Evolutionary conservation across 2,113 vertebrate species (phyloP).

Genomic region (Pardalotus punctatus): DNA sequence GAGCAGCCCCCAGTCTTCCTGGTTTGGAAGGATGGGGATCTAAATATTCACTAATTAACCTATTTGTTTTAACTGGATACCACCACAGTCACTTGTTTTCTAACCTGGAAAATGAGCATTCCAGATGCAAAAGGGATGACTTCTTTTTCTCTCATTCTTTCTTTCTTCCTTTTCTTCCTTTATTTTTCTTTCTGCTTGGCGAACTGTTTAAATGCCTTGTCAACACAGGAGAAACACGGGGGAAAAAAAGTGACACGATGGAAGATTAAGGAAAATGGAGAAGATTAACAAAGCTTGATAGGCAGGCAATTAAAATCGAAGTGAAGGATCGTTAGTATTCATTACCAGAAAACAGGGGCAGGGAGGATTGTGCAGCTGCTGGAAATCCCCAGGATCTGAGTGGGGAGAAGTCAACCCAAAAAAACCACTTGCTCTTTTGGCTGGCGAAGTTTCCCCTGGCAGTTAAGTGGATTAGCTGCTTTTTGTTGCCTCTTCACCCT

Average conservation of each 20-base stretch:
- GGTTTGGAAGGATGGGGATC: conserved; percentile 19
- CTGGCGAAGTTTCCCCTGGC: neutral
- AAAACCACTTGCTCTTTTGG: neutral
- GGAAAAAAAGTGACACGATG: conserved; percentile 58
- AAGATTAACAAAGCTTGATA: conserved; percentile 72
- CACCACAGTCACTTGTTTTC: conserved; percentile 43
- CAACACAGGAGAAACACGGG: conserved; percentile 63
- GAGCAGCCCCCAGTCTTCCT: neutral
- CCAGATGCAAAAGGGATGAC: conserved; percentile 17
- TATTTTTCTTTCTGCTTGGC: neutral
- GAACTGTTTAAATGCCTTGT: conserved; percentile 73
- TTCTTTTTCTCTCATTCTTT: neutral
- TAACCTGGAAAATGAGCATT: conserved; percentile 39
- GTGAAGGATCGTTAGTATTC: conserved; percentile 72
- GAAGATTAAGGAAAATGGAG: conserved; percentile 67
- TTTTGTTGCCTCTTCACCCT: conserved; percentile 21
- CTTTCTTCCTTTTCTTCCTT: neutral
- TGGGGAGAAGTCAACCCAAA: neutral
- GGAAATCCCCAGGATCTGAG: neutral
- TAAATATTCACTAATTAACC: conserved; percentile 70
- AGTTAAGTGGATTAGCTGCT: conserved; percentile 30
- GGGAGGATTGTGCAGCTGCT: conserved; percentile 17
- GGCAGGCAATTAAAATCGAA: conserved; percentile 70
- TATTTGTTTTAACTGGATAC: conserved; percentile 61
- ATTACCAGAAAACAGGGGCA: conserved; percentile 38